These are phyloP conservation scores for Embidobia sp. DNA, from an alignment of 2,888 invertebrate genomes.

Conservation along the genomic window DNA sequence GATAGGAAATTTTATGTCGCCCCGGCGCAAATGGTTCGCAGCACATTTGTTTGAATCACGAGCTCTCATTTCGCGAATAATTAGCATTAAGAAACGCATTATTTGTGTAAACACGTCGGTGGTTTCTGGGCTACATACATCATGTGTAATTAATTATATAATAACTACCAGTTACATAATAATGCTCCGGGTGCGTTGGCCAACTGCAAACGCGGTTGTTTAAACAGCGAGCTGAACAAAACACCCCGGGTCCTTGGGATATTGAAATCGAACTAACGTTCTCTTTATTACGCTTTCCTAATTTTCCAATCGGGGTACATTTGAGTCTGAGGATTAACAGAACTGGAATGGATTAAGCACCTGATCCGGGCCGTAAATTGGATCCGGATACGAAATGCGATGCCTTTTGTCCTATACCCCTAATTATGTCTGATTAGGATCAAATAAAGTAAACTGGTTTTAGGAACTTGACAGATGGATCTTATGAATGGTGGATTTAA, in stretches of 20 bases:
- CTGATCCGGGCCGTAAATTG: conserved; percentile 61
- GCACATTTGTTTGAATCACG: no score
- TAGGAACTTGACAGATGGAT: conserved; percentile 54
- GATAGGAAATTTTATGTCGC: no score
- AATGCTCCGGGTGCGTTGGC: no score
- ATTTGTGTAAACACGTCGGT: no score
- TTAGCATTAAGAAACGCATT: no score
- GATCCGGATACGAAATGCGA: conserved; percentile 63
- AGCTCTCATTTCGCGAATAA: no score
- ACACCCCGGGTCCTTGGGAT: neutral
- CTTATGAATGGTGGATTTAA: conserved; percentile 49
- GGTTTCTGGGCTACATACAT: no score
- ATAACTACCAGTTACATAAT: no score
- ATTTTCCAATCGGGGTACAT: conserved; percentile 48
- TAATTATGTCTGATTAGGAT: conserved; percentile 62
- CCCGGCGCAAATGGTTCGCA: no score
- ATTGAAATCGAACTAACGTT: conserved; percentile 8
- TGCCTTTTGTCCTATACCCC: conserved; percentile 63
- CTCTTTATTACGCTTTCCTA: conserved; percentile 48
- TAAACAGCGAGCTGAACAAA: no score
- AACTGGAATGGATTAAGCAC: conserved; percentile 58
- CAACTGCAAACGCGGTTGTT: no score
- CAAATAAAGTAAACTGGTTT: conserved; percentile 64
- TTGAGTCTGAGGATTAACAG: conserved; percentile 47
- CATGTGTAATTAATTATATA: no score